These are phyloP conservation scores for Vireo altiloquus DNA, from an alignment of 2,113 vertebrate species.

Conservation along the genomic window DNA sequence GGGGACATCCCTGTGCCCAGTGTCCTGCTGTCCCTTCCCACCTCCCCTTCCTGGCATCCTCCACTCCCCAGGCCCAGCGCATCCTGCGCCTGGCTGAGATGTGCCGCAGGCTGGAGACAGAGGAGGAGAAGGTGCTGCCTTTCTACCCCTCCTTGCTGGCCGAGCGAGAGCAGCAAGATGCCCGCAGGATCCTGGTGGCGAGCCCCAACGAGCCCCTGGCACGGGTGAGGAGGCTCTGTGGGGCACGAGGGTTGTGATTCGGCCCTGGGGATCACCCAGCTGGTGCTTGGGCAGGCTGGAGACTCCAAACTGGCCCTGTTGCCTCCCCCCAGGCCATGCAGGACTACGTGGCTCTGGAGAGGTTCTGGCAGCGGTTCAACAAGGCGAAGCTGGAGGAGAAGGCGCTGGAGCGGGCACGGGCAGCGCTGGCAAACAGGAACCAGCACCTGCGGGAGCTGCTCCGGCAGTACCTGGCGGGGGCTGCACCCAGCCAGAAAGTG, in stretches of 20 bases:
- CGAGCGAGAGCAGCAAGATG: conserved; percentile 54
- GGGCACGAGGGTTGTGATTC: background rate
- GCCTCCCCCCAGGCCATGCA: conserved; percentile 57
- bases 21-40: background rate
- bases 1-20: rapidly evolving
- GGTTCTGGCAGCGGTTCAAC: conserved; percentile 84
- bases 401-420: conserved; percentile 62
- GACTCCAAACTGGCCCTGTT: rapidly evolving
- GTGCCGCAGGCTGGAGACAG: conserved; percentile 80
- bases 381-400: conserved; percentile 79
- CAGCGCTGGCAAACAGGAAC: conserved; percentile 64
- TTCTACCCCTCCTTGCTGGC: conserved; percentile 74
- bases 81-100: conserved; percentile 79
- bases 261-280: rapidly evolving
- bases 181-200: background rate
- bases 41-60: rapidly evolving
- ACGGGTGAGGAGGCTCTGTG: conserved; percentile 54
- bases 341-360: conserved; percentile 73
- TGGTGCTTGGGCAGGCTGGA: background rate
- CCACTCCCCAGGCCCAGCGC: conserved; percentile 68
- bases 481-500: conserved; percentile 65
- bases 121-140: conserved; percentile 85
- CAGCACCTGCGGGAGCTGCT: conserved; percentile 69
- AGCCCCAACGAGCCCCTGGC: conserved; percentile 56
- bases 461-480: conserved; percentile 75